Base-by-base conservation (phyloP, 2,888 invertebrate genomes). In the Imbricaverruca yamaguchii region DNA sequence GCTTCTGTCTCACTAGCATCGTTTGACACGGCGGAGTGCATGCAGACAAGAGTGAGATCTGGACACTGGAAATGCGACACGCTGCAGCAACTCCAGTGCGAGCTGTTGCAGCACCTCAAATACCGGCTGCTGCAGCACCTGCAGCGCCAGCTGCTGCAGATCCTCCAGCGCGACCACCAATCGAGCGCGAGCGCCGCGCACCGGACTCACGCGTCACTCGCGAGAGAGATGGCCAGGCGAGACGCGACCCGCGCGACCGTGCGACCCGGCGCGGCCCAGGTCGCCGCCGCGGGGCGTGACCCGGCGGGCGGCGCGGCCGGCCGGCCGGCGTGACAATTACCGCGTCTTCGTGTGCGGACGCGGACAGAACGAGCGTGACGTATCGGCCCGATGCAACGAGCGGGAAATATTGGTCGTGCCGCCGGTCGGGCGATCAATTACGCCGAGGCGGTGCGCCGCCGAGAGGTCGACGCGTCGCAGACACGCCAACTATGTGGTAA, bases 401-500 rank as follows among this genome's bases (percentile, higher is more conserved):
- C 23, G 69, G 69, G 69, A 69, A 39, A 69, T 69, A 69, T 69
- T 69, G 69, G 69, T 69, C 69, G 69, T 69, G 69, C 69, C 39
- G 69, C 0, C 12, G 15, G 69, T 25, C 15, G 15, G 69, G 69
- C 15, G 39, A 69, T 69, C 69, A 69, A 69, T 69, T 69, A 69
- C 25, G 15, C 23, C 69, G 13, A 39, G 39, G 23, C 23, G 15
- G 69, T 69, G 39, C 15, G 69, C 23, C 23, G 65, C 65, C 65
- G 65, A 15, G 39, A 25, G 69, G 10, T 39, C 39, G 69, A 21
- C 39, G 11, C 69, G 69, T 39, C 69, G 25, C 69, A 69, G 25
- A 39, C 39, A 69, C 69, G 69, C 69, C 69, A 69, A 69, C 69
- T 69, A 69, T 69, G 69, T 69, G 69, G 69, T 69, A 69, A 69